phyloP scores from a whole-genome alignment of 2,888 invertebrate genomes.

The Notodonta dromedarius region DNA sequence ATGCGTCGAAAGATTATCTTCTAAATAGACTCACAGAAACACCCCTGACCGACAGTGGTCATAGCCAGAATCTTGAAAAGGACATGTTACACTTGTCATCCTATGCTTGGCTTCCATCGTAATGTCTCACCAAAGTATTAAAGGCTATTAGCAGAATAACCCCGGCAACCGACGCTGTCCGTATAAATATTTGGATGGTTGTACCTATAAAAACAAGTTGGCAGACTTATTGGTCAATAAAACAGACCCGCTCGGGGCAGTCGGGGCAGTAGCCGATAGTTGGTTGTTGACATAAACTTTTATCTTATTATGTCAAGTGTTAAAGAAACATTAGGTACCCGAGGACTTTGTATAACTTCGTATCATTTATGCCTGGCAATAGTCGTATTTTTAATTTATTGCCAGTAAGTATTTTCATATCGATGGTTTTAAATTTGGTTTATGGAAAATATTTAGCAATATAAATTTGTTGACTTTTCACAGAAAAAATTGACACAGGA shows the following conservation, averaged over 20 bases:
- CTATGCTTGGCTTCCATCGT: too few relatives aligned
- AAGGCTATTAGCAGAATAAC: neutral
- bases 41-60: too few relatives aligned
- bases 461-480: too few relatives aligned
- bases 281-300: slow-evolving; percentile 14
- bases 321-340: slow-evolving; percentile 14
- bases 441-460: too few relatives aligned
- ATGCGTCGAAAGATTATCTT: too few relatives aligned
- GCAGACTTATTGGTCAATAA: slow-evolving; percentile 8
- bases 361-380: slow-evolving; percentile 7
- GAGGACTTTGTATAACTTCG: slow-evolving; percentile 11
- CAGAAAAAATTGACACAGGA: too few relatives aligned
- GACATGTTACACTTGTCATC: too few relatives aligned
- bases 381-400: slow-evolving; percentile 5
- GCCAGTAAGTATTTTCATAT: too few relatives aligned
- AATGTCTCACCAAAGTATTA: neutral
- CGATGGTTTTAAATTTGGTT: too few relatives aligned
- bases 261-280: neutral
- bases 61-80: too few relatives aligned
- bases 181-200: neutral
- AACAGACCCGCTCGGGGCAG: neutral
- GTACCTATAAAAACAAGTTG: slow-evolving; percentile 1
- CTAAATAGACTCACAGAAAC: too few relatives aligned
- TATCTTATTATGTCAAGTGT: slow-evolving; percentile 22
- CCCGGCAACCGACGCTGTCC: neutral